Percentiles rank a stretch among this genome's conserved stretches.
Conservation (phyloP, 2,888 invertebrate species). For the Mimas tiliae region DNA sequence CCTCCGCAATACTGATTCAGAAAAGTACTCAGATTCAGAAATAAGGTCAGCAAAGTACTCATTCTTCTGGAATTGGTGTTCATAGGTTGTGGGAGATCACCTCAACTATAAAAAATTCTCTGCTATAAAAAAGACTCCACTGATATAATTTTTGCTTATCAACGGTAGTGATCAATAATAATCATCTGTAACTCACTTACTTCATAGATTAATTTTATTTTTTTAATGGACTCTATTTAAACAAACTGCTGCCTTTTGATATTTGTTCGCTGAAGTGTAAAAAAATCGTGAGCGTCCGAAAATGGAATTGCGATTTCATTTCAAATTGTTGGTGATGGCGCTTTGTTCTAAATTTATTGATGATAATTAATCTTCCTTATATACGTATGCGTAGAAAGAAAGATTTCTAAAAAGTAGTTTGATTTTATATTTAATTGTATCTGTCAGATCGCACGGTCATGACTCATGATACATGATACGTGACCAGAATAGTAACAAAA, state of each 20-base stretch:
- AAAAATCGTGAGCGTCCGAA: constrained; percentile 45
- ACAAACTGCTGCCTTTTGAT: constrained; percentile 33
- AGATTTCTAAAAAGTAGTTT: neutral
- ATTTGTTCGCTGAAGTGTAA: constrained; percentile 49
- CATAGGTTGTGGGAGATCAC: too few relatives aligned
- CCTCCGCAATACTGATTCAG: too few relatives aligned
- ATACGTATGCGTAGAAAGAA: neutral
- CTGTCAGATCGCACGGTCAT: neutral
- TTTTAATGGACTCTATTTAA: neutral
- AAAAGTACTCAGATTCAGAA: too few relatives aligned
- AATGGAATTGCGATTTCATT: constrained; percentile 14
- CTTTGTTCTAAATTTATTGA: constrained; percentile 6
- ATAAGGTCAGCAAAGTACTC: too few relatives aligned
- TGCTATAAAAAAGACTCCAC: too few relatives aligned
- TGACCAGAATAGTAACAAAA: neutral
- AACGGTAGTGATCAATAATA: too few relatives aligned
- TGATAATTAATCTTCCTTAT: constrained; percentile 13
- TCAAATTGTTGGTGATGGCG: neutral
- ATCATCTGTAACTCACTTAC: too few relatives aligned
- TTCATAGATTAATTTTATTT: too few relatives aligned
- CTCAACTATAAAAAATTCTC: too few relatives aligned
- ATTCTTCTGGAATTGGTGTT: too few relatives aligned
- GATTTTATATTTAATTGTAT: neutral
- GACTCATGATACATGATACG: neutral
- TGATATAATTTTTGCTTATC: too few relatives aligned